These are phyloP conservation scores for Himantopus leucocephalus DNA, from an alignment of 2,113 vertebrate species.

Conservation along the genomic window DNA sequence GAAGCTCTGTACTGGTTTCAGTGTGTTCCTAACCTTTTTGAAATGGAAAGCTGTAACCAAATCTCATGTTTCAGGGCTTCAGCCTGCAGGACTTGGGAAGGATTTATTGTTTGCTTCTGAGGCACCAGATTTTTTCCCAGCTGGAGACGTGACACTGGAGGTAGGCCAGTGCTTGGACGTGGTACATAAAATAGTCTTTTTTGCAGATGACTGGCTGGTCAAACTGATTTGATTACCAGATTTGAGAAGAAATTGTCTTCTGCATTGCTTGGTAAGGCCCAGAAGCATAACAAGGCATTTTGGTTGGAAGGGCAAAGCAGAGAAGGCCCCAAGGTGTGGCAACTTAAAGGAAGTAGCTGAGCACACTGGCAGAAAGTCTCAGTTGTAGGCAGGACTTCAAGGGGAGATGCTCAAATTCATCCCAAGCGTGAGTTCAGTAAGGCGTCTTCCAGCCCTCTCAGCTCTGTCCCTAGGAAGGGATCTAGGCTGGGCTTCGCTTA, in stretches of 20 bases:
- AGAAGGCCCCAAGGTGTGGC: fast-evolving
- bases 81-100: conserved; percentile 11
- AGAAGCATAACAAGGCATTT: not conserved
- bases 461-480: not conserved
- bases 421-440: not conserved
- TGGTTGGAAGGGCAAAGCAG: not conserved
- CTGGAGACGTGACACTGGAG: conserved; percentile 45
- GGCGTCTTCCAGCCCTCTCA: not conserved
- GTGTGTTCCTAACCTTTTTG: not conserved
- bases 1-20: not conserved
- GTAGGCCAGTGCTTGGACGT: conserved; percentile 5
- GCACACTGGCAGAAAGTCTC: not conserved
- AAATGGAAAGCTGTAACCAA: conserved; percentile 4
- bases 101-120: conserved; percentile 55
- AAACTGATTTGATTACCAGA: conserved; percentile 50
- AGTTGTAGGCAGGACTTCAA: not conserved
- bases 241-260: not conserved
- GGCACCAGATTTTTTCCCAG: conserved; percentile 40
- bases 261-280: not conserved
- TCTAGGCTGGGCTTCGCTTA: not conserved
- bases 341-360: not conserved
- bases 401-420: not conserved
- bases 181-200: not conserved
- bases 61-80: conserved; percentile 37
- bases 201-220: conserved; percentile 19